Evolutionary conservation across 2,113 vertebrate species (phyloP).

Genomic region (Platanista minor): DNA sequence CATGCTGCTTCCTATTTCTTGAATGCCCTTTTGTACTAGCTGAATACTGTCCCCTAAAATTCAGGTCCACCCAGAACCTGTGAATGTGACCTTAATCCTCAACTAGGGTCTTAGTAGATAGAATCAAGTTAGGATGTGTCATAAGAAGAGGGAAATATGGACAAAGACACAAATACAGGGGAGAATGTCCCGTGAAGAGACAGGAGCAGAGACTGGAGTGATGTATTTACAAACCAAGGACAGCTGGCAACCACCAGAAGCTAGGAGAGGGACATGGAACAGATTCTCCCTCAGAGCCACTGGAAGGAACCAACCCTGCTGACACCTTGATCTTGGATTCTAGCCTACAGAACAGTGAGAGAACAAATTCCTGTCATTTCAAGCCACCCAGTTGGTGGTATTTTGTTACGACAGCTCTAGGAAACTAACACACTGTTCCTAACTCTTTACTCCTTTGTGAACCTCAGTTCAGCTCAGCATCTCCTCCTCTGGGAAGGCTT

Average conservation of each 20-base stretch:
- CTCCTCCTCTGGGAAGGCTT: neutral
- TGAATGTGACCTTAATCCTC: neutral
- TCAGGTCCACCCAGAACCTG: neutral
- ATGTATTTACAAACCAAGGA: neutral
- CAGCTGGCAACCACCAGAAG: neutral
- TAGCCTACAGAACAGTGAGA: neutral
- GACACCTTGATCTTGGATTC: neutral
- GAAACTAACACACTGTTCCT: neutral
- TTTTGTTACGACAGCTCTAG: neutral
- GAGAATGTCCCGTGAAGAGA: neutral
- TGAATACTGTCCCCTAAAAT: neutral
- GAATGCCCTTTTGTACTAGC: neutral
- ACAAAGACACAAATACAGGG: neutral
- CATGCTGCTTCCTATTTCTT: neutral
- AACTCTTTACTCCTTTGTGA: neutral
- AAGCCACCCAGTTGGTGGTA: neutral
- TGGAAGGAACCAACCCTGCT: neutral
- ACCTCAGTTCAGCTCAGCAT: neutral
- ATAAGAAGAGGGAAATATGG: neutral
- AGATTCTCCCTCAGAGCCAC: neutral
- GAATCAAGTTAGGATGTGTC: neutral
- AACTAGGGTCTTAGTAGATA: neutral
- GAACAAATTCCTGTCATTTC: neutral
- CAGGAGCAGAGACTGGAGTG: neutral
- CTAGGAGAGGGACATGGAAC: neutral